Conservation (phyloP, 2,113 vertebrate species). For the Varanus salvator region DNA sequence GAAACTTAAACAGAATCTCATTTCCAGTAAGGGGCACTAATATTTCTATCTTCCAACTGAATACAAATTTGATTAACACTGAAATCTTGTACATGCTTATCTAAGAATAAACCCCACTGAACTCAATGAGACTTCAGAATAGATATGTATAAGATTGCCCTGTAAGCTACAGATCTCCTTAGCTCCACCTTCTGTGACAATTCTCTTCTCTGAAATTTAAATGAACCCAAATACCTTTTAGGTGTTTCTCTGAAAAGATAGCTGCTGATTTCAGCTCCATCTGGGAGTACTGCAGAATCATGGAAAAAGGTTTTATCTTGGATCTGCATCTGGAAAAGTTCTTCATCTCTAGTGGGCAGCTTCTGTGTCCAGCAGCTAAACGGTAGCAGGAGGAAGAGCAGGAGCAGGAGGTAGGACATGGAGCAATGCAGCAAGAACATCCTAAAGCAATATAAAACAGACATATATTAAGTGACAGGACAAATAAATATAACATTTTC, state of each 20-base stretch:
- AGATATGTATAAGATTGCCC: not conserved
- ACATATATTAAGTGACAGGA: not conserved
- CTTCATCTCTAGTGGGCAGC: conserved; percentile 94
- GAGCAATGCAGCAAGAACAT: conserved; percentile 82
- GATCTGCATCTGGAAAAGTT: conserved; percentile 98
- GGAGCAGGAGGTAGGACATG: conserved; percentile 71
- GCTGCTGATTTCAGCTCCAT: conserved; percentile 95
- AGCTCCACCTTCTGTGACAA: not conserved
- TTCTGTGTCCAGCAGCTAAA: conserved; percentile 85
- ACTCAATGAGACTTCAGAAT: not conserved
- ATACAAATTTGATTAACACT: not conserved
- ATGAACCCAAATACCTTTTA: conserved; percentile 84
- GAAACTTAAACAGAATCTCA: not conserved
- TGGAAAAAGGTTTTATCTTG: conserved; percentile 92
- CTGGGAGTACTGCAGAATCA: conserved; percentile 92
- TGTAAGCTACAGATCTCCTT: not conserved
- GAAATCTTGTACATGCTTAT: not conserved
- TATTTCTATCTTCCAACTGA: conserved; percentile 18
- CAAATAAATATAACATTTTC: not conserved
- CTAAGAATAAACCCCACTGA: not conserved
- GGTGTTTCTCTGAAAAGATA: conserved; percentile 96
- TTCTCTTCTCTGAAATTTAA: not conserved
- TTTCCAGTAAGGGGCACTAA: not conserved
- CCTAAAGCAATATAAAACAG: conserved; percentile 74
- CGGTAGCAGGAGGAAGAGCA: conserved; percentile 80